Evolutionary conservation across 2,113 vertebrate genomes (phyloP).

Genomic region (Cervus canadensis): DNA sequence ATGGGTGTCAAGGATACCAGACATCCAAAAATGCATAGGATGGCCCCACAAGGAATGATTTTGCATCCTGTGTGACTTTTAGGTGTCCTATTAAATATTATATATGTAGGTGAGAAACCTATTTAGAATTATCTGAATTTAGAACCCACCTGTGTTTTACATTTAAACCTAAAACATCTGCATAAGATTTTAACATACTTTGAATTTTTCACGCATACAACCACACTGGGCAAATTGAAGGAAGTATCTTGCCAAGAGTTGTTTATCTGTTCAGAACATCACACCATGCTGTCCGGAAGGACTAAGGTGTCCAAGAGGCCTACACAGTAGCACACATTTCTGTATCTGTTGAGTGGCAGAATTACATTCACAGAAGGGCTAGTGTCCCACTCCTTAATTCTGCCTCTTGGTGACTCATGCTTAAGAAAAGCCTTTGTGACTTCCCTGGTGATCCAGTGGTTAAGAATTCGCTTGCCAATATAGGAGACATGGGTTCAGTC

Average conservation of each 20-base stretch:
- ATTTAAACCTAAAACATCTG: not conserved
- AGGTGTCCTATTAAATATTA: not conserved
- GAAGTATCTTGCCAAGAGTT: not conserved
- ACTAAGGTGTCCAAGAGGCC: not conserved
- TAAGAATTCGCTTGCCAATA: not conserved
- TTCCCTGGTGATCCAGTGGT: not conserved
- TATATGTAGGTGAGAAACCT: not conserved
- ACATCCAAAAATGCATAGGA: not conserved
- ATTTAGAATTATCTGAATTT: not conserved
- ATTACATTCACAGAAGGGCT: not conserved
- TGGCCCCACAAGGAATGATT: not conserved
- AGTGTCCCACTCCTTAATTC: not conserved
- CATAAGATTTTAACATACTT: not conserved
- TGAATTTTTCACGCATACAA: not conserved
- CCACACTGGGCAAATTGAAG: not conserved
- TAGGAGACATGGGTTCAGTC: not conserved
- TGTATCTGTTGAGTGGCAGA: not conserved
- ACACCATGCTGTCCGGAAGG: not conserved
- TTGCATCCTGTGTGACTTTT: not conserved
- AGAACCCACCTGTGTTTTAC: not conserved
- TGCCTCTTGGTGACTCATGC: not conserved
- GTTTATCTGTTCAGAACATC: not conserved
- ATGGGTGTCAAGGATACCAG: not conserved
- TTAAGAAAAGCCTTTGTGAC: not conserved
- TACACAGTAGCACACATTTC: fast-evolving